Evolutionary conservation across 2,888 invertebrate species (phyloP).

Genomic region (Norana najaformis): DNA sequence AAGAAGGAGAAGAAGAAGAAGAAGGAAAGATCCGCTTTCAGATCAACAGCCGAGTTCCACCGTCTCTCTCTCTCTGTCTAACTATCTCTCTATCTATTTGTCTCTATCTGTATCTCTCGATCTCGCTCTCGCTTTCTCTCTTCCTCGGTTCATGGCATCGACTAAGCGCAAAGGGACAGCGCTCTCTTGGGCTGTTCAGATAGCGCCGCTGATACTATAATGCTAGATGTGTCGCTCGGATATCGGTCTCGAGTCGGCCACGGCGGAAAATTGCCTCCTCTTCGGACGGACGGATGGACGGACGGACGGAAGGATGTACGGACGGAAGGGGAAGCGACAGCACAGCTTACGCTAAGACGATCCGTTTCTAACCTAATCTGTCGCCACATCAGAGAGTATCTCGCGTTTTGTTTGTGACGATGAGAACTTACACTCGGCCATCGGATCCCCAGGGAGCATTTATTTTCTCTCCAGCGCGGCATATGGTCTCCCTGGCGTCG

Average conservation of each 20-base stretch:
- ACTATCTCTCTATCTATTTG: neutral
- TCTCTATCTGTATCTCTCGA: neutral
- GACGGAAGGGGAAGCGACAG: neutral
- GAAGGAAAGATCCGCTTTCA: neutral
- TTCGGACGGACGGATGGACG: neutral
- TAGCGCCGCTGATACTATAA: conserved; percentile 7
- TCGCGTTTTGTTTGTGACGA: neutral
- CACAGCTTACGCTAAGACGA: neutral
- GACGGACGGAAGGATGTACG: neutral
- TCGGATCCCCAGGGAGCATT: neutral
- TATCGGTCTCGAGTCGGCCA: conserved; percentile 13
- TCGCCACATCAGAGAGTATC: neutral
- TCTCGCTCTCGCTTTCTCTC: neutral
- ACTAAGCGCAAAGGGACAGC: neutral
- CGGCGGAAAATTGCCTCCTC: neutral
- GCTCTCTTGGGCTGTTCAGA: neutral
- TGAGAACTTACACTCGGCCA: neutral
- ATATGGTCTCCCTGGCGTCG: conserved; percentile 24
- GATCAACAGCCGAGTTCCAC: neutral
- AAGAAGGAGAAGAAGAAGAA: neutral
- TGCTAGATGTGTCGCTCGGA: conserved; percentile 13
- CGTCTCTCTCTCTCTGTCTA: neutral
- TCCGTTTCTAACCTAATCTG: conserved; percentile 23
- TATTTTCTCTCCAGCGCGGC: conserved; percentile 17
- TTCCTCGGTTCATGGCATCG: neutral